Percentiles rank a stretch among this genome's conserved stretches.
Conservation (phyloP, 2,113 vertebrate species). For the Anguilla japonica region DNA sequence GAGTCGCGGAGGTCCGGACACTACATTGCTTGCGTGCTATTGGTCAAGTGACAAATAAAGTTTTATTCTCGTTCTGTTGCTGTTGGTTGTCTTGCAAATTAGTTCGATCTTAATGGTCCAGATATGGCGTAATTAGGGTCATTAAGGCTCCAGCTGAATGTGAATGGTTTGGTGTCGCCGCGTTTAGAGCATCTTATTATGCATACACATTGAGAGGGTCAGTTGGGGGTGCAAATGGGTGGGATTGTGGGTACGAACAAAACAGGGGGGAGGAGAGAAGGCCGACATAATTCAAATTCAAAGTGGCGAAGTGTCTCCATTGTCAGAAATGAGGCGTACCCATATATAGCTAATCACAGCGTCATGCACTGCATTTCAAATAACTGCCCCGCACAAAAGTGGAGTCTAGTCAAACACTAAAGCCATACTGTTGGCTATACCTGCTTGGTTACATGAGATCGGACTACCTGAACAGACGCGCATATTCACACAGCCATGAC, state of each 20-base stretch:
- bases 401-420: background rate
- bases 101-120: slow-evolving; percentile 48
- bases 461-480: background rate
- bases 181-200: slow-evolving; percentile 72
- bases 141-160: slow-evolving; percentile 68
- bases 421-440: background rate
- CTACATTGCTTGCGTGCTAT: background rate
- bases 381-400: slow-evolving; percentile 11
- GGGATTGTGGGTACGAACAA: slow-evolving; percentile 56
- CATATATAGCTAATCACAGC: slow-evolving; percentile 13
- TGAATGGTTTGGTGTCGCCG: slow-evolving; percentile 56
- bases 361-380: background rate
- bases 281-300: slow-evolving; percentile 61
- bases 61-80: slow-evolving; percentile 32
- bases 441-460: background rate
- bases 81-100: slow-evolving; percentile 48
- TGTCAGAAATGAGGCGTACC: slow-evolving; percentile 57
- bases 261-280: slow-evolving; percentile 61
- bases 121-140: slow-evolving; percentile 66
- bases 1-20: background rate
- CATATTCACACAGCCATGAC: slow-evolving; percentile 40
- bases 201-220: slow-evolving; percentile 62
- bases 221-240: slow-evolving; percentile 59
- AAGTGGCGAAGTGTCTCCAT: slow-evolving; percentile 50
- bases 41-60: slow-evolving; percentile 23